phyloP scores from a whole-genome alignment of 2,797 vertebrate genomes.

The Myotis vivesi region DNA sequence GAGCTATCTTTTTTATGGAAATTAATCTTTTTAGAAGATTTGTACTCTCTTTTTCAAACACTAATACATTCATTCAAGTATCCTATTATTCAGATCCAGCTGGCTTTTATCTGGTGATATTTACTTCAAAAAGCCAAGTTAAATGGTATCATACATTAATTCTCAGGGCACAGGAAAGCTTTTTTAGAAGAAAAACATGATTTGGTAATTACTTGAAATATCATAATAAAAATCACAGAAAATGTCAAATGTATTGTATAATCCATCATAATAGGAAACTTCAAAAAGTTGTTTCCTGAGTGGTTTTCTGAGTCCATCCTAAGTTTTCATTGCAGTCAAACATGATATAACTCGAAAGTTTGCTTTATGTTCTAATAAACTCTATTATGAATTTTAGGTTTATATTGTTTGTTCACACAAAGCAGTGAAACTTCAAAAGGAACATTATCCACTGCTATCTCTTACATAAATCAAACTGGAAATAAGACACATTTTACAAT shows the following conservation, averaged over 20 bases:
- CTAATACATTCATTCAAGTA: slow-evolving; percentile 96
- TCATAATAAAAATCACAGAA: slow-evolving; percentile 87
- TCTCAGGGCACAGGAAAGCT: slow-evolving; percentile 89
- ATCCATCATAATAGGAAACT: slow-evolving; percentile 83
- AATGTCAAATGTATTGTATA: slow-evolving; percentile 86
- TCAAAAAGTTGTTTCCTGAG: slow-evolving; percentile 83
- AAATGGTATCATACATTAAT: slow-evolving; percentile 96
- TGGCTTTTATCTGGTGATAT: slow-evolving; percentile 98
- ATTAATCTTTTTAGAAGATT: slow-evolving; percentile 94
- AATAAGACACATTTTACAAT: slow-evolving; percentile 92
- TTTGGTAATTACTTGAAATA: slow-evolving; percentile 89
- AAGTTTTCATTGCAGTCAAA: slow-evolving; percentile 74
- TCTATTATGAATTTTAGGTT: slow-evolving; percentile 82
- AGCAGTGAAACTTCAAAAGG: slow-evolving; percentile 87
- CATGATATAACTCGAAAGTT: slow-evolving; percentile 78
- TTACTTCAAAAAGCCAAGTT: slow-evolving; percentile 94
- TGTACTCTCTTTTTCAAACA: slow-evolving; percentile 92
- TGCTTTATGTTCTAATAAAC: slow-evolving; percentile 81
- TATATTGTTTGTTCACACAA: slow-evolving; percentile 82
- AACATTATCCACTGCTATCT: slow-evolving; percentile 87
- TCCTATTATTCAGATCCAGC: slow-evolving; percentile 94
- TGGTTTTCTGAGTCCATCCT: slow-evolving; percentile 76
- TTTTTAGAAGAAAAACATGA: slow-evolving; percentile 86
- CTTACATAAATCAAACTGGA: slow-evolving; percentile 90
- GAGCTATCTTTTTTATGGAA: slow-evolving; percentile 99